Base-by-base conservation (phyloP, 2,113 vertebrate species). In the Sinocyclocheilus rhinocerous region DNA sequence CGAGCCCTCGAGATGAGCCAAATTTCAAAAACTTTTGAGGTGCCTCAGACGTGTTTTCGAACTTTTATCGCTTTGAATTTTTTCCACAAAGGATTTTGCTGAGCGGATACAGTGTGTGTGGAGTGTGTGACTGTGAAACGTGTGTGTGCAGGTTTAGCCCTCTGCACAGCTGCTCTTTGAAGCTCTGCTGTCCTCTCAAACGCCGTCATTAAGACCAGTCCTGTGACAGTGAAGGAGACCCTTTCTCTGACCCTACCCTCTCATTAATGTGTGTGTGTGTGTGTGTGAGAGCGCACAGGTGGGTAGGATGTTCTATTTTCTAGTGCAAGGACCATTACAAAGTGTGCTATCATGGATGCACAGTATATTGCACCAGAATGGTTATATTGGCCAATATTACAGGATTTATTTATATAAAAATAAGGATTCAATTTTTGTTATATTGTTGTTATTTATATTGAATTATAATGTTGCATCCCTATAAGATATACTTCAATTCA, bases 241-340 rank as follows among this genome's bases (percentile, higher is more conserved):
- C 20, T 69, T 69, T 69, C 10, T 15, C 55, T 80, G 55, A 80
- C 77, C 75, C 55, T 80, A 61, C 52, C 77, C 52, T 36, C 72
- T 52, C n/a, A 57, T 73, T 72, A 55, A 48, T 84, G 89, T 87
- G 88, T 87, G 90, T 92, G 87, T 92, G 91, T 91, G 90, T 93
- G 48, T 4, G 65, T 18, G 26, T 3, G 26, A 16, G 26, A 0
- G 72, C 0, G 3, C 4, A 4, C 5, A 29, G n/a, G 5, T 77
- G 24, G 75, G 6, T 52, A 16, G 3, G 26, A 55, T 52, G 42
- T 55, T 76, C n/a, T 76, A 2, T 24, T 77, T 77, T 18, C 1
- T 55, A 75, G 33, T 48, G 36, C 33, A 42, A 39, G 18, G 20
- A 72, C 18, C 4, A 70, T 36, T 33, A 20, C 4, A 72, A 75